Percentiles rank a stretch among this genome's conserved stretches.
These are phyloP conservation scores for Gobio occitaniae DNA, from an alignment of 2,797 vertebrate species.

Conservation along the genomic window DNA sequence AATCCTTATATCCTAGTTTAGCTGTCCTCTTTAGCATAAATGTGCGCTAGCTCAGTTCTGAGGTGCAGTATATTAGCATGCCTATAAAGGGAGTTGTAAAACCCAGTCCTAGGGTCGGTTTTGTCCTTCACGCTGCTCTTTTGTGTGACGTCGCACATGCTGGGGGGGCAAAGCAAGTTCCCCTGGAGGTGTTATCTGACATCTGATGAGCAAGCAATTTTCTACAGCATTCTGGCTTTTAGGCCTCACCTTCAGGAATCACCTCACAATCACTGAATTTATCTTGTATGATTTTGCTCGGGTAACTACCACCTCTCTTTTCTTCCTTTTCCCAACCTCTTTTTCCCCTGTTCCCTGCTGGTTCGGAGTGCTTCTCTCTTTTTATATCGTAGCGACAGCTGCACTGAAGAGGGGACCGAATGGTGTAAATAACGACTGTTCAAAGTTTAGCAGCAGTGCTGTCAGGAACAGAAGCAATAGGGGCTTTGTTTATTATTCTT, in stretches of 20 bases:
- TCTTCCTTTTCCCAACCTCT: slow-evolving; percentile 2
- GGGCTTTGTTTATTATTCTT: slow-evolving; percentile 74
- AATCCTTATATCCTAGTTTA: slow-evolving; percentile 4
- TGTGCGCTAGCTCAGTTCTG: slow-evolving; percentile 64
- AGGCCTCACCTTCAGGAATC: slow-evolving; percentile 59
- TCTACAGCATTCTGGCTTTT: slow-evolving; percentile 72
- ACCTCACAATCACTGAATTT: slow-evolving; percentile 34
- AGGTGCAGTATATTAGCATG: slow-evolving; percentile 74
- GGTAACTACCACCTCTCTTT: slow-evolving; percentile 17
- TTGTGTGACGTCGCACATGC: slow-evolving; percentile 74
- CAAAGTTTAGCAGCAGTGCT: slow-evolving; percentile 71
- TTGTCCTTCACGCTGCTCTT: slow-evolving; percentile 65
- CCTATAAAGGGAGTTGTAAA: slow-evolving; percentile 71
- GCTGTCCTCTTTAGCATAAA: slow-evolving; percentile 55
- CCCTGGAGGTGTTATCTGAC: slow-evolving; percentile 74
- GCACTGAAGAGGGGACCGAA: slow-evolving; percentile 64
- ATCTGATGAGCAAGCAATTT: slow-evolving; percentile 76
- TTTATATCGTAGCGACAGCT: slow-evolving; percentile 72
- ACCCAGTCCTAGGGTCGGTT: slow-evolving; percentile 62
- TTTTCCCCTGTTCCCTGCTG: slow-evolving; percentile 39
- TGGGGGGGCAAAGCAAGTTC: slow-evolving; percentile 74
- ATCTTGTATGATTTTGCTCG: slow-evolving; percentile 27
- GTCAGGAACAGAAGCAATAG: slow-evolving; percentile 66
- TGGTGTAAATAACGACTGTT: slow-evolving; percentile 70
- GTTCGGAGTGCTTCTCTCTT: slow-evolving; percentile 36